Evolutionary conservation across 1,140 invertebrate genomes (phyloP).

Genomic region (Latrodectus geometricus): DNA sequence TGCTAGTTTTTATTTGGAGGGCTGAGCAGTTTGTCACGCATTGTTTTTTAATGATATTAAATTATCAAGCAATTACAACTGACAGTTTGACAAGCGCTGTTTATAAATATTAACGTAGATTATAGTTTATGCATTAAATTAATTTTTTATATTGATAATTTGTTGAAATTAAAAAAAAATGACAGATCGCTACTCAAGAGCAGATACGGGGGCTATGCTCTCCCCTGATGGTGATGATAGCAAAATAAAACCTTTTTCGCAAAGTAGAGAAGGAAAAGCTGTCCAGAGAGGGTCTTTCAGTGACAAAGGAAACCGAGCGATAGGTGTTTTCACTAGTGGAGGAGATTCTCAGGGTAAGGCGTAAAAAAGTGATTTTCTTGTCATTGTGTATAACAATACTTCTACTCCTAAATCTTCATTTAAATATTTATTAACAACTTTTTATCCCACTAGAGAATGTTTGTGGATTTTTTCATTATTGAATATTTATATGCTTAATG

Average conservation of each 20-base stretch:
- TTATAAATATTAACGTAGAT: not conserved
- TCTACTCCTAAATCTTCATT: too few species aligned
- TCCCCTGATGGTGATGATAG: slow-evolving; percentile 52
- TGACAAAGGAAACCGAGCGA: slow-evolving; percentile 64
- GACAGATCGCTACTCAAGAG: slow-evolving; percentile 51
- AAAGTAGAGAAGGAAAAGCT: slow-evolving; percentile 54
- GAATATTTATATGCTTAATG: too few species aligned
- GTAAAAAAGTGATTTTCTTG: too few species aligned
- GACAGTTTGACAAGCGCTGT: not conserved
- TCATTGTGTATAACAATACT: too few species aligned
- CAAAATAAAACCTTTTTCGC: slow-evolving; percentile 54
- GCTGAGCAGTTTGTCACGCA: not conserved
- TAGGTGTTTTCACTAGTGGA: slow-evolving; percentile 94
- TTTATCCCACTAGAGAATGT: too few species aligned
- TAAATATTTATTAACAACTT: too few species aligned
- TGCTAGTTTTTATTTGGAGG: not conserved
- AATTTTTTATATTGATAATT: not conserved
- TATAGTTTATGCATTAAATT: not conserved
- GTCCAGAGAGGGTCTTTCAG: slow-evolving; percentile 47
- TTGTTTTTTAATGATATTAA: not conserved
- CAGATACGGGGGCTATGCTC: slow-evolving; percentile 57
- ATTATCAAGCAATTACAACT: not conserved
- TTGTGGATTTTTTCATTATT: too few species aligned
- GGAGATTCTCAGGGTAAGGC: slow-evolving; percentile 91
- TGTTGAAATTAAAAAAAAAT: slow-evolving; percentile 7